A percentile compares a stretch with the other conserved stretches of the same genome.
phyloP scores from a whole-genome alignment of 2,113 vertebrate species.

The Galemys pyrenaicus region DNA sequence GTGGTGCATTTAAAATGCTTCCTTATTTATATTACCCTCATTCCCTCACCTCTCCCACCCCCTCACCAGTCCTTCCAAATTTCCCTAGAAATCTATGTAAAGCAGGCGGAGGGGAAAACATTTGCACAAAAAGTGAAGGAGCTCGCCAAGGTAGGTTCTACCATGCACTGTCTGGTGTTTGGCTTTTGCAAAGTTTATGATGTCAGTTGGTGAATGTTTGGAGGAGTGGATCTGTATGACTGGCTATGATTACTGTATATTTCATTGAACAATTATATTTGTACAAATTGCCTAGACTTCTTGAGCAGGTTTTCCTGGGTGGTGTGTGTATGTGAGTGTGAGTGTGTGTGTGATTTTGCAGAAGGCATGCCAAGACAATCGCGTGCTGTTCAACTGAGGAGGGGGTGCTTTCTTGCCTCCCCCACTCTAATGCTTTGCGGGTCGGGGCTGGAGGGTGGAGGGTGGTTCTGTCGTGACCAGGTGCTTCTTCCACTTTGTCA shows the following conservation, averaged over 20 bases:
- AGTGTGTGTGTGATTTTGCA: conserved; percentile 76
- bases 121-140: conserved; percentile 87
- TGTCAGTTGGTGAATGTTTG: conserved; percentile 84
- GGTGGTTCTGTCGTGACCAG: neutral
- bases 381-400: conserved; percentile 23
- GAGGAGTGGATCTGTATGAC: conserved; percentile 78
- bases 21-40: conserved; percentile 84
- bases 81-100: conserved; percentile 87
- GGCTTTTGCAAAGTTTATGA: conserved; percentile 85
- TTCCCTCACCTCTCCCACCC: conserved; percentile 81
- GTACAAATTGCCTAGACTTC: conserved; percentile 78
- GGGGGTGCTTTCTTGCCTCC: neutral
- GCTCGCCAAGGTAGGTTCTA: conserved; percentile 88
- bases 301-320: conserved; percentile 75
- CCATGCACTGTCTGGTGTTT: conserved; percentile 78
- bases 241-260: conserved; percentile 79
- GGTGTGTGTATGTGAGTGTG: neutral
- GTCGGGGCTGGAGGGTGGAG: neutral
- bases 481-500: conserved; percentile 75
- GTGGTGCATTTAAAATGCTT: conserved; percentile 84
- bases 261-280: conserved; percentile 76
- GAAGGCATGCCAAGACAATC: conserved; percentile 64
- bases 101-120: conserved; percentile 80
- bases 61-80: conserved; percentile 84
- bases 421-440: neutral